Evolutionary conservation across 2,113 vertebrate genomes (phyloP).

Genomic region (Brachionichthys hirsutus): DNA sequence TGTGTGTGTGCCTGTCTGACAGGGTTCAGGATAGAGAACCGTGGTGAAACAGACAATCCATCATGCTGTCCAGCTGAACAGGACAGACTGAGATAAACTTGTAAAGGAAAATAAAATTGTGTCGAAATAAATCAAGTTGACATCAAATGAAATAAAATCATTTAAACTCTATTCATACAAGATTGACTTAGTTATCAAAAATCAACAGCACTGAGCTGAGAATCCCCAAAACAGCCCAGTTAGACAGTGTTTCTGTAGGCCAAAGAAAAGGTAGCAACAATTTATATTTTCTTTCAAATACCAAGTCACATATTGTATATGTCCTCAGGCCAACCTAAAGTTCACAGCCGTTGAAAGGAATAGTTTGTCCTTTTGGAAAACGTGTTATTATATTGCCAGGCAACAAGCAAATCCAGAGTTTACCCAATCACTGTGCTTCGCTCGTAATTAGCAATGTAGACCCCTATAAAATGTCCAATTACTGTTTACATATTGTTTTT

Average conservation of each 20-base stretch:
- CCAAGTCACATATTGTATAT: neutral
- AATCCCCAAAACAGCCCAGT: too few relatives aligned
- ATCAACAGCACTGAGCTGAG: too few relatives aligned
- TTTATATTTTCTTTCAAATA: neutral
- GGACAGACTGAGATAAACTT: constrained; percentile 35
- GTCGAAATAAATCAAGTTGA: constrained; percentile 15
- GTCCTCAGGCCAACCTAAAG: neutral
- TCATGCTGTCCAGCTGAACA: constrained; percentile 37
- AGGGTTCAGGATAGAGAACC: constrained; percentile 49
- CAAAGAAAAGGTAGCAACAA: neutral
- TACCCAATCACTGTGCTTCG: neutral
- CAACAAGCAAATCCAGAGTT: constrained; percentile 2
- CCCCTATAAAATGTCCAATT: neutral
- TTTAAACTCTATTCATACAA: neutral
- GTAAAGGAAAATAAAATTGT: neutral
- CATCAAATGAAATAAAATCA: constrained; percentile 3
- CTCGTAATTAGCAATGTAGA: neutral
- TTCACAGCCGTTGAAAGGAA: neutral
- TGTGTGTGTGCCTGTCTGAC: constrained; percentile 27
- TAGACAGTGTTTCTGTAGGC: too few relatives aligned
- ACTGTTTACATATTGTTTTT: too few relatives aligned
- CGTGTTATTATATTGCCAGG: constrained; percentile 3
- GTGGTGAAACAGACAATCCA: constrained; percentile 28
- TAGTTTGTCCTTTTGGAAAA: neutral
- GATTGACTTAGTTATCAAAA: neutral